Evolutionary conservation across 2,888 invertebrate genomes (phyloP), one percentile per base, ranked within the genome.

Genomic region (Iselma pallidipennis): DNA sequence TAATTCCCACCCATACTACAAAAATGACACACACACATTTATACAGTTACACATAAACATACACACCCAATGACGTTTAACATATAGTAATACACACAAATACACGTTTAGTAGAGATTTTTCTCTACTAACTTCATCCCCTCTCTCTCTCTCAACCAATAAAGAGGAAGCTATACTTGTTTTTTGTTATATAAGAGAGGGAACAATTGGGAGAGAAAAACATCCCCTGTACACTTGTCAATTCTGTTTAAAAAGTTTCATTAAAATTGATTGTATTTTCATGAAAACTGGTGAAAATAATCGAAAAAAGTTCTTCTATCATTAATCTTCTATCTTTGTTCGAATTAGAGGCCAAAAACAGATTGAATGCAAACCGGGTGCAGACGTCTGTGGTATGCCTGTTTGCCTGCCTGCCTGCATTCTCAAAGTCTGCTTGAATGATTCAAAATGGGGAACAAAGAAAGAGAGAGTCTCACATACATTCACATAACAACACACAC

Each of bases 391-490:
- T 49, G n/a, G n/a, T n/a, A n/a, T n/a, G n/a, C n/a, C 23, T 45
- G n/a, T 45, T 3, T 28, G 12, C 37, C 59, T 57, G 63, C 54
- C 16, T 4, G 57, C 53, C 69, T 65, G 71, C 71, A 70, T 70
- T 70, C 70, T 69, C 63, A 59, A n/a, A 65, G 66, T 63, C 67
- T 63, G 68, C 65, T 66, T 68, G 70, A 71, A 70, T 67, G 68
- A 69, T 69, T 66, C 61, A 45, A 45, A 45, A 45, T 45, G 12
- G 61, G 66, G 71, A 71, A 71, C 71, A 71, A 71, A 71, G 68
- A 60, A 31, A 29, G 45, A 45, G 2, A 45, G 45, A 33, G 10
- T 45, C 45, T 45, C 25, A 25, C 19, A 42, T 19, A 42, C 14
- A 42, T 42, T 42, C 42, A 42, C 42, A 42, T 42, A 42, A 42